Conservation (phyloP, 2,113 vertebrate genomes). For the Phycodurus eques region DNA sequence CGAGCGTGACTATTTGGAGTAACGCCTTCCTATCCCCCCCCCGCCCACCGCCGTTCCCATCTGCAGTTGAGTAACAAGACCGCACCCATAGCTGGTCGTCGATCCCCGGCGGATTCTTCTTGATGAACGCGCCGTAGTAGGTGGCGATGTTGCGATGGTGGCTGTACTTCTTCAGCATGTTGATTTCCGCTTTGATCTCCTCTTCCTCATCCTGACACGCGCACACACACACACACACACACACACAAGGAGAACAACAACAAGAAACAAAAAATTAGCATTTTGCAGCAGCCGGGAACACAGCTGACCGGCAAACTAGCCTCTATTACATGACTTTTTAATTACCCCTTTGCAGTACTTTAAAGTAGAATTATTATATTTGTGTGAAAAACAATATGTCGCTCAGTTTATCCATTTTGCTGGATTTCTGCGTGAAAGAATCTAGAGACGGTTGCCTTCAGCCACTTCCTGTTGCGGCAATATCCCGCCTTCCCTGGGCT, state of each 20-base stretch:
- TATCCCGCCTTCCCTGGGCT: too few species aligned
- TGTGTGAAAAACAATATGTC: too few species aligned
- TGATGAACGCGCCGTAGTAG: constrained; percentile 95
- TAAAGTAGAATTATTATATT: too few species aligned
- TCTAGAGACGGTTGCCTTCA: neutral
- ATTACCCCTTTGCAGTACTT: too few species aligned
- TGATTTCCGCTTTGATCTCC: constrained; percentile 97
- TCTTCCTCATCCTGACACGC: constrained; percentile 83
- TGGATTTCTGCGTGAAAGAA: too few species aligned
- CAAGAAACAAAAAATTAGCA: constrained; percentile 26
- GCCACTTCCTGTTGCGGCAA: too few species aligned
- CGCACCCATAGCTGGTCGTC: constrained; percentile 95
- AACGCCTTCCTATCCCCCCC: too few species aligned
- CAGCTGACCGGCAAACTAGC: constrained; percentile 42
- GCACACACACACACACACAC: neutral
- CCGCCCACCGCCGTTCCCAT: neutral
- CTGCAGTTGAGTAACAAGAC: neutral
- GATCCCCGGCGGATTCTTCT: constrained; percentile 92
- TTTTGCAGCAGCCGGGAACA: constrained; percentile 15
- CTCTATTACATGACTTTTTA: constrained; percentile 3
- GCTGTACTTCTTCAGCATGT: constrained; percentile 97
- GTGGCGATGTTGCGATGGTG: constrained; percentile 96
- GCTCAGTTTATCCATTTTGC: too few species aligned
- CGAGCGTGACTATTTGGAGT: too few species aligned
- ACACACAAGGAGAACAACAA: constrained; percentile 18